Evolutionary conservation across 2,888 invertebrate species (phyloP).

Genomic region (Drosophila stalkeri): DNA sequence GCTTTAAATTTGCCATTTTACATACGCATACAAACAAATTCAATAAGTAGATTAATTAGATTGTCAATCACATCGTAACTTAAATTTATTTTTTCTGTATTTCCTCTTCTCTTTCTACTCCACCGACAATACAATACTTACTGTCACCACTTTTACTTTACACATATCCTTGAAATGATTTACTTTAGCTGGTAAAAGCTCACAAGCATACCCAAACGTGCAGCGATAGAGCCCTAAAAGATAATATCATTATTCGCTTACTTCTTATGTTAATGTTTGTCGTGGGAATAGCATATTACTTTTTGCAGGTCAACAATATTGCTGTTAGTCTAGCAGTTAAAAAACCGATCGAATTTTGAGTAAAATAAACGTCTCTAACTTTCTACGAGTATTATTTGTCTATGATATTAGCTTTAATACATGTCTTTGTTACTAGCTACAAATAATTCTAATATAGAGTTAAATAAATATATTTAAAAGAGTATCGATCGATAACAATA

Average conservation of each 20-base stretch:
- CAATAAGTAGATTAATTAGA: constrained; percentile 10
- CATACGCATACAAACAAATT: not conserved
- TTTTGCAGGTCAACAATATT: not conserved
- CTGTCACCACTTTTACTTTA: not conserved
- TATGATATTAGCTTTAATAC: not conserved
- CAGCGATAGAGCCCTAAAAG: not conserved
- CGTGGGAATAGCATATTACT: not conserved
- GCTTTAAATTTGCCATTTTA: not conserved
- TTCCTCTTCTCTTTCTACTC: constrained; percentile 44
- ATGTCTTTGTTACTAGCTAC: not conserved
- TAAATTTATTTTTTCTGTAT: constrained; percentile 34
- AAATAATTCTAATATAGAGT: not conserved
- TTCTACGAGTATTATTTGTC: not conserved
- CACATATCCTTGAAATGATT: not conserved
- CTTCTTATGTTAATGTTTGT: not conserved
- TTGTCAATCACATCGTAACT: constrained; percentile 30
- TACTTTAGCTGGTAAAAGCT: not conserved
- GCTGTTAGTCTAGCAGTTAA: not conserved
- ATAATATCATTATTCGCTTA: not conserved
- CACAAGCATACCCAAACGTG: not conserved
- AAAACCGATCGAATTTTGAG: not conserved
- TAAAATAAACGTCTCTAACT: not conserved
- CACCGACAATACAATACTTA: constrained; percentile 9
- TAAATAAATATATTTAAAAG: not conserved
- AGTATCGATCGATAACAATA: not conserved